Conservation (phyloP, 2,113 vertebrate species). For the Anarhynchus alexandrinus region DNA sequence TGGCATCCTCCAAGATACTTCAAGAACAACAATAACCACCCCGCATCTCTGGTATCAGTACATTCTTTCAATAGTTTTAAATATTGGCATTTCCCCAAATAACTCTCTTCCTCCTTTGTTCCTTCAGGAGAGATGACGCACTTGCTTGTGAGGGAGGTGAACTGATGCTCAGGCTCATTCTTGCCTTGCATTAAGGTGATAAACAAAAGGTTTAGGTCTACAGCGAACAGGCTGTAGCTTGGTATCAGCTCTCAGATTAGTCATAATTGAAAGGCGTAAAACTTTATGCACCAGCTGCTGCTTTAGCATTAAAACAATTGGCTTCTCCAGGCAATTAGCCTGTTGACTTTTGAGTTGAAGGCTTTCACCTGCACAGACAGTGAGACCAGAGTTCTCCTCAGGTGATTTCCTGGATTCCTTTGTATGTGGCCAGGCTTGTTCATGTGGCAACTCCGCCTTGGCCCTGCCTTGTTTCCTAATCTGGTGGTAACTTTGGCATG, state of each 20-base stretch:
- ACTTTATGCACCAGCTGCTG: slow-evolving; percentile 6
- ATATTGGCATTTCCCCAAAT: not conserved
- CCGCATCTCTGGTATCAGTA: not conserved
- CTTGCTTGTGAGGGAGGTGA: not conserved
- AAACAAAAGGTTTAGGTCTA: slow-evolving; percentile 19
- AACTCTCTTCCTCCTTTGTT: not conserved
- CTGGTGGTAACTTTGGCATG: not conserved
- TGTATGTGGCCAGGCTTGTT: not conserved
- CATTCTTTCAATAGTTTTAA: not conserved
- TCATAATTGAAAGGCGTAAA: slow-evolving; percentile 1
- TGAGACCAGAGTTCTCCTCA: not conserved
- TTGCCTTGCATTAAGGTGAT: not conserved
- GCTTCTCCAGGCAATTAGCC: not conserved
- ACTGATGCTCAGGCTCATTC: slow-evolving; percentile 15
- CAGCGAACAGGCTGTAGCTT: not conserved
- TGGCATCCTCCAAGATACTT: not conserved
- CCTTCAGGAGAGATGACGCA: not conserved
- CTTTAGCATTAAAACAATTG: not conserved
- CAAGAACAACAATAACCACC: not conserved
- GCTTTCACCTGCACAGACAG: not conserved
- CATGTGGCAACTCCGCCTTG: not conserved
- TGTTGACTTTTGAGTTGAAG: not conserved
- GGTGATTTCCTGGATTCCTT: slow-evolving; percentile 9
- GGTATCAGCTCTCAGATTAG: not conserved
- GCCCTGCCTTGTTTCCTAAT: not conserved